A percentile compares a stretch with the other conserved stretches of the same genome.
Evolutionary conservation across 2,888 invertebrate genomes (phyloP).

Genomic region (Euzophera pinguis): DNA sequence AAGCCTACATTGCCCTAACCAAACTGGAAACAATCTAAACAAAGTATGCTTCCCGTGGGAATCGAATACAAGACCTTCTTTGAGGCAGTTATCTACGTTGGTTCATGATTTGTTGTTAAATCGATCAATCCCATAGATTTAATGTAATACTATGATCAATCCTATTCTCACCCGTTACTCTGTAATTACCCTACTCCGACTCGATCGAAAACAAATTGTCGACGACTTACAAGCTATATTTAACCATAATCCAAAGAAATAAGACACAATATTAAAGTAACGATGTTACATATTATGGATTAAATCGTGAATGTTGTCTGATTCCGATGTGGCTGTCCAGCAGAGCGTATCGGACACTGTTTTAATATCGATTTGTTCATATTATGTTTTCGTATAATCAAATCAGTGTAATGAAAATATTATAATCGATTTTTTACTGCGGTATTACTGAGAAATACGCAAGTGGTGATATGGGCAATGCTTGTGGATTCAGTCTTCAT

Average conservation of each 20-base stretch:
- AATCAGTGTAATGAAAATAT: background rate
- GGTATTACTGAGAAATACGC: no score
- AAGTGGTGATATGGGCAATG: no score
- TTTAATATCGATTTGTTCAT: conserved; percentile 2
- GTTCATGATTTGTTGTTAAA: background rate
- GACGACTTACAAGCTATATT: background rate
- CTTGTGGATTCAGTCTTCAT: no score
- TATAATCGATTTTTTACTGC: no score
- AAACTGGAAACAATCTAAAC: no score
- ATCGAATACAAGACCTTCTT: no score
- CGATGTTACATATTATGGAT: background rate
- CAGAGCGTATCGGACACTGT: background rate
- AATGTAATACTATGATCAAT: no score
- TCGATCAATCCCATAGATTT: no score
- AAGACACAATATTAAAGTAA: background rate
- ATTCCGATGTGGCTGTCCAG: background rate
- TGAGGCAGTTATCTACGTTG: background rate
- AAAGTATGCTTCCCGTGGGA: no score
- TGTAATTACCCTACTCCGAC: background rate
- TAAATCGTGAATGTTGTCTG: background rate
- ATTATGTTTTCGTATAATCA: background rate
- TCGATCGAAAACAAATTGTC: background rate
- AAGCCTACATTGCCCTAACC: no score
- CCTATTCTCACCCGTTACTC: background rate
- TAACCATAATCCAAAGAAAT: background rate